Conservation (phyloP, 37 sponge, comb jelly and placozoan genomes). For the Aphrocallistes beatrix region DNA sequence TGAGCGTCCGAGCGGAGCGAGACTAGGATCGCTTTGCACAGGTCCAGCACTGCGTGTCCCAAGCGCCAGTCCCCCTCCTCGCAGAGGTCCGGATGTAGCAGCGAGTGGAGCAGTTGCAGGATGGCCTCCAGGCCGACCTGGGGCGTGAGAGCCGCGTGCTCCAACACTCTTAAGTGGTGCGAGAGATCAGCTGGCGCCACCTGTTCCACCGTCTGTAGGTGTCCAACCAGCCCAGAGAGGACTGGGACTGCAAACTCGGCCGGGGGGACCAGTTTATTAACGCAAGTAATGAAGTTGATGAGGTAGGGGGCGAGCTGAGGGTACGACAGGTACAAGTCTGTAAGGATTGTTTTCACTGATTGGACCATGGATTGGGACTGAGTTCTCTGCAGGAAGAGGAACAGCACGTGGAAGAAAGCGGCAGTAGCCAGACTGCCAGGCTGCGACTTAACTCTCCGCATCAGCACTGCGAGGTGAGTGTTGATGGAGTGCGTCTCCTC, state of each 20-base stretch:
- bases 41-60: neutral
- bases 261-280: neutral
- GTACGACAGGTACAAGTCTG: neutral
- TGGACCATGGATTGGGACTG: neutral
- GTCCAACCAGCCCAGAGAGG: neutral
- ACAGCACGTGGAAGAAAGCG: neutral
- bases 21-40: neutral
- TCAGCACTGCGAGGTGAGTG: neutral
- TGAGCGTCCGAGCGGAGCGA: neutral
- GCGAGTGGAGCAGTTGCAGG: neutral
- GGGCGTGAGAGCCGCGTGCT: neutral
- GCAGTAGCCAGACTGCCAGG: neutral
- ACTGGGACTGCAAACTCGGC: neutral
- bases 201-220: neutral
- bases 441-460: conserved; percentile 2
- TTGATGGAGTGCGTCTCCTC: neutral
- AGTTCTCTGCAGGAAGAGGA: neutral
- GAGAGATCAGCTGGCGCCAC: neutral
- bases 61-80: neutral
- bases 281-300: neutral
- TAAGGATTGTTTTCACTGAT: neutral
- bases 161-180: neutral
- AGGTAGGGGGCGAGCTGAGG: neutral
- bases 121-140: neutral
- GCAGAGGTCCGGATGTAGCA: neutral